Base-by-base conservation (phyloP, 2,888 invertebrate genomes). In the Diarsia mendica region DNA sequence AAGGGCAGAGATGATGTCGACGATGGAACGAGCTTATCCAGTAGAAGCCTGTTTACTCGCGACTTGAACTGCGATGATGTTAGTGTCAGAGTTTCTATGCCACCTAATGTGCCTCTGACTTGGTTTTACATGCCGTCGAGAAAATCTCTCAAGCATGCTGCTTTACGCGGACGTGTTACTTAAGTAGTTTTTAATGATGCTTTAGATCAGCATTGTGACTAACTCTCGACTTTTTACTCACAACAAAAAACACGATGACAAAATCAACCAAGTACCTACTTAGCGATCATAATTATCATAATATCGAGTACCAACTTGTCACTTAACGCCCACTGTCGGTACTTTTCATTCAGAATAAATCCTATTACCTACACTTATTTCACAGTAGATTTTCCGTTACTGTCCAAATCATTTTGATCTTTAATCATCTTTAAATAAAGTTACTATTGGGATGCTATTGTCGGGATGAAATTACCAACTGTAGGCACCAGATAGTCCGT, bases 331-430 rank as follows among this genome's bases (percentile, higher is more conserved):
- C 61, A 83, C 80, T 18, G 15, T 2, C 58, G 67, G 68, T 33
- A 64, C 48, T 61, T 79, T 79, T 72, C 67, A 55, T 66, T 63
- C 75, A 63, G 75, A 86, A 69, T 77, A 81, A 86, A 86, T 80
- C 83, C 79, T 77, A 80, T 81, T 79, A n/a, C n/a, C n/a, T n/a
- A 63, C n/a, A 63, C n/a, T 8, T 0, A 39, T 44, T 63, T 63
- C n/a, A 63, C 63, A 63, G 44, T 18, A 33, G 33, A 33, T 33
- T 60, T 60, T 33, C 60, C 60, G 3, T 44, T n/a, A 44, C 44
- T 9, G 1, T 3, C 13, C 13, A 63, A 44, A 44, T 8, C 44
- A 44, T 23, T n/a, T 15, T 15, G 8, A 63, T 4, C 44, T 44
- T 23, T 63, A 63, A 15, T 1, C 0, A 3, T 15, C 44, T 63